Conservation (phyloP, 2,888 invertebrate genomes). For the Oligia latruncula region DNA sequence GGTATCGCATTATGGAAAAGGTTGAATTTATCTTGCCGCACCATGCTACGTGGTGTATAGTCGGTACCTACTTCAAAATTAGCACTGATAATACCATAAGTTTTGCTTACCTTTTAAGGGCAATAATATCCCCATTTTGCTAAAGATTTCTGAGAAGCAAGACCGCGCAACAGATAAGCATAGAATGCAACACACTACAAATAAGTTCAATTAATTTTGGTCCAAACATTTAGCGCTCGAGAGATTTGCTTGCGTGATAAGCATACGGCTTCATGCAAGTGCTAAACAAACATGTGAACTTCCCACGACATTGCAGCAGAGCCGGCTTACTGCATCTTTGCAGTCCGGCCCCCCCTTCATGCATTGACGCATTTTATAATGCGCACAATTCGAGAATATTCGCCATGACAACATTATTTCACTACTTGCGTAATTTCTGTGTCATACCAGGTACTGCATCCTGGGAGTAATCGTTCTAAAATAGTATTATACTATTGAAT, state of each 20-base stretch:
- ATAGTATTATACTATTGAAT: conserved; percentile 49
- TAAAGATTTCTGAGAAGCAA: neutral
- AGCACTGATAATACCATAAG: neutral
- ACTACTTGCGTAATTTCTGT: conserved; percentile 31
- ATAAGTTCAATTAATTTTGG: conserved; percentile 3
- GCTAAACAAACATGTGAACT: conserved; percentile 6
- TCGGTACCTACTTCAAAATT: conserved; percentile 26
- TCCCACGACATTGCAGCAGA: conserved; percentile 7
- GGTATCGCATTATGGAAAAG: conserved; percentile 3
- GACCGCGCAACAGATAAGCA: neutral
- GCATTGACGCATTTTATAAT: conserved; percentile 26
- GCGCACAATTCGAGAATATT: conserved; percentile 46
- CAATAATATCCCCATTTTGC: neutral
- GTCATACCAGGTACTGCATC: conserved; percentile 51
- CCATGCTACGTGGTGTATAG: neutral
- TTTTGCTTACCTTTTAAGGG: conserved; percentile 11
- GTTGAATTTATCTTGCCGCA: conserved; percentile 12
- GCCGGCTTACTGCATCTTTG: conserved; percentile 17
- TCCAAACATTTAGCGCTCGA: conserved; percentile 27
- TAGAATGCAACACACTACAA: neutral
- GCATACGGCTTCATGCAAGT: neutral
- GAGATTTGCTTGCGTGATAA: conserved; percentile 10
- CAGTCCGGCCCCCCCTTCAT: neutral
- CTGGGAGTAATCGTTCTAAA: conserved; percentile 54
- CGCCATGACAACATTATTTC: conserved; percentile 17